phyloP scores from a whole-genome alignment of 2,888 invertebrate genomes.

The Leucozona laternaria region DNA sequence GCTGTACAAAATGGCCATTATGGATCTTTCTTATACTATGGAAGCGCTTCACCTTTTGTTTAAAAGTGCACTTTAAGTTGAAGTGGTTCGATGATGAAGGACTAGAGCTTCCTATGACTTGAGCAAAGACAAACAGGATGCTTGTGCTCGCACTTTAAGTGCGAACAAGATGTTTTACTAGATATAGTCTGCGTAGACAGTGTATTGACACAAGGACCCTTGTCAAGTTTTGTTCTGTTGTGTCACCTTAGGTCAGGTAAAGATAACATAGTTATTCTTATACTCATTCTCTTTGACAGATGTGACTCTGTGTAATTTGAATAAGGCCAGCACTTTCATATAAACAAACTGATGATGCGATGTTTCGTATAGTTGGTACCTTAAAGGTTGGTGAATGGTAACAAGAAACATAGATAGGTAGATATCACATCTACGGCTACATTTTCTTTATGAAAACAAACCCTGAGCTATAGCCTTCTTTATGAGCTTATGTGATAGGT shows the following conservation, averaged over 20 bases:
- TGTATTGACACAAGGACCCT: conserved; percentile 62
- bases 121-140: conserved; percentile 65
- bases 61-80: conserved; percentile 71
- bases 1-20: background rate
- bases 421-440: background rate
- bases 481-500: background rate
- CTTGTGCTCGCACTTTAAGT: conserved; percentile 64
- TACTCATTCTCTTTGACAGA: conserved; percentile 35
- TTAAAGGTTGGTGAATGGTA: background rate
- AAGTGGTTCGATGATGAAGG: conserved; percentile 69
- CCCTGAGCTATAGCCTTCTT: background rate
- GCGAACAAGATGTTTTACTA: conserved; percentile 68
- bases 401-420: background rate
- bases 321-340: conserved; percentile 57
- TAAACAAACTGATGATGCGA: background rate
- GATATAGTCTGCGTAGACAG: conserved; percentile 47
- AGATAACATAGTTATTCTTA: conserved; percentile 71
- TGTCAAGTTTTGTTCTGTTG: conserved; percentile 74
- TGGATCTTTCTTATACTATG: conserved; percentile 28
- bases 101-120: conserved; percentile 63
- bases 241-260: conserved; percentile 73
- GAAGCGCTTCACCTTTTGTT: conserved; percentile 52
- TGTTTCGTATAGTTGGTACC: background rate
- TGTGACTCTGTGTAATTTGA: conserved; percentile 54
- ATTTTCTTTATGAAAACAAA: background rate